Percentiles rank a stretch among this genome's conserved stretches.
These are phyloP conservation scores for Halichoerus grypus DNA, from an alignment of 2,113 vertebrate species.

Conservation along the genomic window DNA sequence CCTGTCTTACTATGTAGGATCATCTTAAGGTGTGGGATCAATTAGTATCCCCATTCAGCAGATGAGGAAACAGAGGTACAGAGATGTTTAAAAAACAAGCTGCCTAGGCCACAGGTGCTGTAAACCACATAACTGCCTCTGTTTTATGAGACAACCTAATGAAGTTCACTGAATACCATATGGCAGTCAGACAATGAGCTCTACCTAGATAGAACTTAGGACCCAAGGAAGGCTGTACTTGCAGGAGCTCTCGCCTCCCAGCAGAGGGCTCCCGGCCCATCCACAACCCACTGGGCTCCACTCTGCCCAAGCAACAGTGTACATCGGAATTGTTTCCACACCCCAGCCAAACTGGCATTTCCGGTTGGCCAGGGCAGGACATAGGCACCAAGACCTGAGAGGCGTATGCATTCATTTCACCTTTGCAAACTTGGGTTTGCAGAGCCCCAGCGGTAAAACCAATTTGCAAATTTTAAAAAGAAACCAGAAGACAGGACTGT, in stretches of 20 bases:
- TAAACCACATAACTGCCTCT: not conserved
- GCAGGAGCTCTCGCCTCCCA: not conserved
- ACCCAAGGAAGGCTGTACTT: not conserved
- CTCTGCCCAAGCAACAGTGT: not conserved
- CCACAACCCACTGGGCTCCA: not conserved
- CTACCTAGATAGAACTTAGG: not conserved
- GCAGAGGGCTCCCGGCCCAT: not conserved
- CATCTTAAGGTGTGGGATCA: not conserved
- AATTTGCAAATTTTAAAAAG: not conserved
- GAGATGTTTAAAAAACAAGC: not conserved
- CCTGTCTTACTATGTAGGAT: not conserved
- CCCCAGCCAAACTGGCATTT: not conserved
- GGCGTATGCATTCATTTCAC: not conserved
- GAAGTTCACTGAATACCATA: not conserved
- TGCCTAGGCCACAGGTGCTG: not conserved
- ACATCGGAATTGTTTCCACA: not conserved
- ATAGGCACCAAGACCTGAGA: not conserved
- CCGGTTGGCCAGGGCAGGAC: not conserved
- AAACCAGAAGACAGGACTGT: not conserved
- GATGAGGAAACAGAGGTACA: not conserved
- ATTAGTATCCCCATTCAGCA: not conserved
- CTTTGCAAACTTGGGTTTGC: not conserved
- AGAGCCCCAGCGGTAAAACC: not conserved
- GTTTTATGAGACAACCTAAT: not conserved
- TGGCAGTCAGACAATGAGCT: not conserved